phyloP scores from a whole-genome alignment of 2,888 invertebrate genomes.

The Eurytoma californica region DNA sequence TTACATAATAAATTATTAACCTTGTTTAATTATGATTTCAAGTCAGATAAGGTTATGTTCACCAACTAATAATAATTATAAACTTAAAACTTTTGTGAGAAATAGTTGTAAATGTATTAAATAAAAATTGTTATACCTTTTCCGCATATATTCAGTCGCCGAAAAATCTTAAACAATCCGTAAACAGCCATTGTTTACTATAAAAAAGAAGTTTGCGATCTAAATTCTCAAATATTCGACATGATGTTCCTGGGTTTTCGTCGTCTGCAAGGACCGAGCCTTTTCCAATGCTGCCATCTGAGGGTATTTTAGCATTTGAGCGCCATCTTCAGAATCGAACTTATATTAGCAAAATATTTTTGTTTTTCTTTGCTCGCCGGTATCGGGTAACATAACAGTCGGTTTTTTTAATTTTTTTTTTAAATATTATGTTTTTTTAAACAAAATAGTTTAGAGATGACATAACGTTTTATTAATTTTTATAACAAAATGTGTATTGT shows the following conservation, averaged over 20 bases:
- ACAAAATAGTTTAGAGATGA: background rate
- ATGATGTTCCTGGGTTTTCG: constrained; percentile 12
- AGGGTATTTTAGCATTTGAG: no score
- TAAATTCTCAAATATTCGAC: constrained; percentile 5
- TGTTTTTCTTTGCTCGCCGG: background rate
- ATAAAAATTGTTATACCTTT: constrained; percentile 54
- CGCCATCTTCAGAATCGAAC: no score
- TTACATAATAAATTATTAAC: background rate
- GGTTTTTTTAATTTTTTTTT: background rate
- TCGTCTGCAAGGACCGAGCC: constrained; percentile 17
- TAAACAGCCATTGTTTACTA: constrained; percentile 44
- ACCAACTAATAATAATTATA: background rate
- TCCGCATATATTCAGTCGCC: constrained; percentile 49
- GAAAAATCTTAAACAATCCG: constrained; percentile 50
- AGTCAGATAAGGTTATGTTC: constrained; percentile 29
- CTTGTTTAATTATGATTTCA: background rate
- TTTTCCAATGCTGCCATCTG: no score
- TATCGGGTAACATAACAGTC: background rate
- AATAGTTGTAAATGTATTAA: background rate
- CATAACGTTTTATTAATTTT: no score
- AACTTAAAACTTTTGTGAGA: background rate
- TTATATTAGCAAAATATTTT: no score
- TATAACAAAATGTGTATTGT: no score
- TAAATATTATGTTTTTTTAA: background rate
- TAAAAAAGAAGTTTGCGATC: background rate